A percentile compares a stretch with the other conserved stretches of the same genome.
These are phyloP conservation scores for Echinometra lucunter DNA, from an alignment of 53 echinoderm and acorn worm genomes.

Conservation along the genomic window DNA sequence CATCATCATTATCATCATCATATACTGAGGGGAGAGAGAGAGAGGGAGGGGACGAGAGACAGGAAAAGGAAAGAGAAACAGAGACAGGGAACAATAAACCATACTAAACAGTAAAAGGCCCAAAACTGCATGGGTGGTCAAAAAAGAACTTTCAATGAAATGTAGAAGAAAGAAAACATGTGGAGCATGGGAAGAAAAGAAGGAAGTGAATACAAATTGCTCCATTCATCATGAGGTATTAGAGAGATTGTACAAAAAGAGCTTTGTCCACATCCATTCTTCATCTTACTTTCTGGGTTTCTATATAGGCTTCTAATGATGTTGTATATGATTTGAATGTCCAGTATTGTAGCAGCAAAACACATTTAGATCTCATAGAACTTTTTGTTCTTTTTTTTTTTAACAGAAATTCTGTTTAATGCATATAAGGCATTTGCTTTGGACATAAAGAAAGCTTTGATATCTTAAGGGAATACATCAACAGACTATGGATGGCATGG, in stretches of 20 bases:
- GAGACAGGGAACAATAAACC: not conserved
- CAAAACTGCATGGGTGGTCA: constrained; percentile 34
- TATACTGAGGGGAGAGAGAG: no score
- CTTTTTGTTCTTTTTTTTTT: no score
- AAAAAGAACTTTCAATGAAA: not conserved
- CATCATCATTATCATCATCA: no score
- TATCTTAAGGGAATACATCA: no score
- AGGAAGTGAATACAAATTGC: not conserved
- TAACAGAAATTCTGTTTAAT: no score
- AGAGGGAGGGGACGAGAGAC: no score
- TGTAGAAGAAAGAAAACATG: not conserved
- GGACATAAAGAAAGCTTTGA: no score
- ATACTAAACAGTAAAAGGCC: not conserved
- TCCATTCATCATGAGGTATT: constrained; percentile 31
- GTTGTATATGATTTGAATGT: not conserved
- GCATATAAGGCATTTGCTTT: no score
- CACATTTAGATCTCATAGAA: no score
- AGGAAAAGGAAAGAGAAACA: not conserved
- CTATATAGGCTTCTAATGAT: not conserved
- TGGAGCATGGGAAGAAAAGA: not conserved
- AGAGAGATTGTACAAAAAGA: not conserved
- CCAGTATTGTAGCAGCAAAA: no score
- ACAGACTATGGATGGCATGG: no score
- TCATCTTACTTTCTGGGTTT: not conserved
- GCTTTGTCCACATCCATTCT: not conserved